Conservation (phyloP, 64 coral and sea anemone species). For the Cladopsammia gracilis region DNA sequence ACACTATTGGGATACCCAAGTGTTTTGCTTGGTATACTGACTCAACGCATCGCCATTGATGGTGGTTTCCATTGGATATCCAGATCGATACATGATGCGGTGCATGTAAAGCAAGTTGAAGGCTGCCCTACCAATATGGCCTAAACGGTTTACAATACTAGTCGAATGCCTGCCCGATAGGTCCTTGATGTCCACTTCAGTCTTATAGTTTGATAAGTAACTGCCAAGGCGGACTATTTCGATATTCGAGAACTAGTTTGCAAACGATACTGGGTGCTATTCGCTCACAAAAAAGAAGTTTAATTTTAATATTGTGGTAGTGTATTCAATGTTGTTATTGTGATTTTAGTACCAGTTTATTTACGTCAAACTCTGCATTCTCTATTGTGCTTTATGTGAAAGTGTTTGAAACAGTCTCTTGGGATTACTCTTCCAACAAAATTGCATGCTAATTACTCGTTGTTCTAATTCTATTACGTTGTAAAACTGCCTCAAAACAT, state of each 20-base stretch:
- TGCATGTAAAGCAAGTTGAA: too few species aligned
- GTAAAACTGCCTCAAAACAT: not conserved
- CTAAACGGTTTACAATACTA: too few species aligned
- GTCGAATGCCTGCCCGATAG: too few species aligned
- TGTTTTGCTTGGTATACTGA: not conserved
- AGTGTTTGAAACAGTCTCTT: not conserved
- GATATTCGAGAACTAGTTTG: too few species aligned
- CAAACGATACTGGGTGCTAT: too few species aligned
- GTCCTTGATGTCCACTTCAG: too few species aligned
- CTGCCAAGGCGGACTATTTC: too few species aligned
- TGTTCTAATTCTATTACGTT: not conserved
- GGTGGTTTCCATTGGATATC: not conserved
- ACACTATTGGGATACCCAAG: too few species aligned
- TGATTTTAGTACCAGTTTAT: not conserved
- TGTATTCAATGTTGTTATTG: not conserved
- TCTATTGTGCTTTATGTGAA: not conserved
- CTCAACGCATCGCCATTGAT: not conserved
- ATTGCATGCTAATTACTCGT: not conserved
- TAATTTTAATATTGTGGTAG: not conserved
- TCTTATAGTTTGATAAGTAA: too few species aligned
- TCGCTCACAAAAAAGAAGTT: not conserved
- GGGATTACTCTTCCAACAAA: not conserved
- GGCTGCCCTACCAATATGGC: too few species aligned
- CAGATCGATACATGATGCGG: not conserved
- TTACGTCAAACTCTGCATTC: not conserved